These are phyloP conservation scores for Sinocyclocheilus anophthalmus DNA, from an alignment of 2,113 vertebrate species.

Conservation along the genomic window DNA sequence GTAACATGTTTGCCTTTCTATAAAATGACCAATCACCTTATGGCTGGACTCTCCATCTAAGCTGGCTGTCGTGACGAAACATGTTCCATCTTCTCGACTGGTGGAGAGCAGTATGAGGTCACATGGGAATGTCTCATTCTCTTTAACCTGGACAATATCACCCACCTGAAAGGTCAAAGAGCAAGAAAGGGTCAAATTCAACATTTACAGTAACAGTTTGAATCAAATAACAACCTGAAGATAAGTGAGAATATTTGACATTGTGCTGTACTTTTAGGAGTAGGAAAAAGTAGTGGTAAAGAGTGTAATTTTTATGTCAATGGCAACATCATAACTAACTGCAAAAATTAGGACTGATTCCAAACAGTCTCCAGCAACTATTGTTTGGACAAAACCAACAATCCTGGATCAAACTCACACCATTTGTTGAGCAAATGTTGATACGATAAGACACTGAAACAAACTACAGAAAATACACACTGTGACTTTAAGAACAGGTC, in stretches of 20 bases:
- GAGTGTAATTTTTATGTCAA: not conserved
- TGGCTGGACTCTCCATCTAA: conserved; percentile 97
- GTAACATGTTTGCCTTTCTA: not conserved
- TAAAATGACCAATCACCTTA: conserved; percentile 74
- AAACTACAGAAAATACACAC: not conserved
- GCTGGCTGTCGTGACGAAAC: conserved; percentile 95
- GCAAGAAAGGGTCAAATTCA: not conserved
- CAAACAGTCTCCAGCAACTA: not conserved
- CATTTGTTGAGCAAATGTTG: no score
- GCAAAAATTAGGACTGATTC: not conserved
- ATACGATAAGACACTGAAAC: no score
- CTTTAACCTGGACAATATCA: conserved; percentile 91
- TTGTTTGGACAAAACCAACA: not conserved
- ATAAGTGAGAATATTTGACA: not conserved
- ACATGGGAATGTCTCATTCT: conserved; percentile 93
- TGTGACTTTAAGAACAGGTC: not conserved
- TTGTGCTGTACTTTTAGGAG: not conserved
- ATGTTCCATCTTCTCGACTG: conserved; percentile 89
- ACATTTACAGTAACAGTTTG: not conserved
- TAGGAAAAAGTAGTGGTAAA: not conserved
- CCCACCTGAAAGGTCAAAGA: conserved; percentile 82
- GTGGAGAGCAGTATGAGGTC: conserved; percentile 93
- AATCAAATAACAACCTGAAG: not conserved
- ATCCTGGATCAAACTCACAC: not conserved
- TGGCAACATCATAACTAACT: not conserved